A percentile compares a stretch with the other conserved stretches of the same genome.
These are phyloP conservation scores for Metopia argyrocephala DNA, from an alignment of 2,888 invertebrate species.

Conservation along the genomic window DNA sequence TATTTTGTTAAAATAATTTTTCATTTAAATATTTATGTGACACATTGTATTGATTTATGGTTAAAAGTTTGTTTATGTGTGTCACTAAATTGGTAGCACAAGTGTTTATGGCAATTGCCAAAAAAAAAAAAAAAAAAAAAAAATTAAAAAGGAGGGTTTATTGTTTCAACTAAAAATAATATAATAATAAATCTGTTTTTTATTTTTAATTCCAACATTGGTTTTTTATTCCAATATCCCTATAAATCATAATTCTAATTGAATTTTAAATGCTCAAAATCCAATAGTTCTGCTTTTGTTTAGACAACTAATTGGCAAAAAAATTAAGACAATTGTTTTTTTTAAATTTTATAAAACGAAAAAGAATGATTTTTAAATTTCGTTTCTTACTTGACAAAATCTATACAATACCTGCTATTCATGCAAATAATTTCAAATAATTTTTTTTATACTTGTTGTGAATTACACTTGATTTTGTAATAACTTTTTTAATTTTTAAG, in stretches of 20 bases:
- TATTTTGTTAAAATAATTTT: conserved; percentile 2
- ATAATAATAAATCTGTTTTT: conserved; percentile 8
- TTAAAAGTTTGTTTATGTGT: conserved; percentile 21
- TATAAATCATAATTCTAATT: conserved; percentile 52
- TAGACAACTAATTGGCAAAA: neutral
- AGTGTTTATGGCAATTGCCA: conserved; percentile 49
- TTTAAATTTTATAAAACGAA: neutral
- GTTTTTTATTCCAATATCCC: neutral
- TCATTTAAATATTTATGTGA: conserved; percentile 44
- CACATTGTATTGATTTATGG: conserved; percentile 59
- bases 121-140: conserved; percentile 5
- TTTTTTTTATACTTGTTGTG: too few relatives aligned
- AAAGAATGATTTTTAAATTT: neutral
- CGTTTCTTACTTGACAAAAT: too few relatives aligned
- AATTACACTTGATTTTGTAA: too few relatives aligned
- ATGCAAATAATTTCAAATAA: too few relatives aligned
- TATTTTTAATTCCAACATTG: neutral
- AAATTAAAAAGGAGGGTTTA: neutral
- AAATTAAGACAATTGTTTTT: neutral
- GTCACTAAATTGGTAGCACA: conserved; percentile 17
- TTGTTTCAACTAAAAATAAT: conserved; percentile 22
- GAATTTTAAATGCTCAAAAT: conserved; percentile 43
- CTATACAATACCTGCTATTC: too few relatives aligned
- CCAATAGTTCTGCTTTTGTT: neutral
- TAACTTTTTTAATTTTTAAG: too few relatives aligned